Evolutionary conservation across 2,888 invertebrate genomes (phyloP), one percentile per base, ranked within the genome.

Genomic region (Agriopis leucophaearia): DNA sequence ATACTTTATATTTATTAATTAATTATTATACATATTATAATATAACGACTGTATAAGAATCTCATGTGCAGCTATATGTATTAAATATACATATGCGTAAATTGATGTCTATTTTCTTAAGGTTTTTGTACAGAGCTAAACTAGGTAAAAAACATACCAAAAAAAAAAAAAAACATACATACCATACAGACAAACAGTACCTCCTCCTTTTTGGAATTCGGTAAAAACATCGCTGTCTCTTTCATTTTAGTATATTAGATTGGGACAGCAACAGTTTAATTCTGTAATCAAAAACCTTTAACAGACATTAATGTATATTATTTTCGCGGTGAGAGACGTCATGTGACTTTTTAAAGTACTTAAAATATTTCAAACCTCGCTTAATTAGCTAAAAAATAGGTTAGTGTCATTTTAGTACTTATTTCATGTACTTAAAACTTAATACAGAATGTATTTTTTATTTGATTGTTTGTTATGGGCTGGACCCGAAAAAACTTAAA

Each of bases 61-160:
- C 85, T 86, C 85, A 83, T 83, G 74, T 71, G 82, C 86, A 83
- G 84, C 83, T 86, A 78, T 86, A 78, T 82, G 82, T 86, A 86
- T 84, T 79, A 81, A 80, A 80, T 78, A 59, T 52, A 71, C 74
- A 75, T 64, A 80, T 77, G 81, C 74, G 72, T 27, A 27, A 69
- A 64, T 72, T 72, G 74, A 74, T 79, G 75, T 69, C 54, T 72
- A 18, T 42, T 55, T 55, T 40, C n/a, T n/a, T n/a, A 45, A 27
- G 27, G 5, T 27, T 27, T 27, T 27, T 5, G 27, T 27, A 5
- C 27, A 5, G 3, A 27, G 27, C 27, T 27, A 27, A 27, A 27
- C 27, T 27, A 27, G 5, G 27, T 27, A 1, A 47, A 47, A 47
- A 47, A n/a, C n/a, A n/a, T n/a, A n/a, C n/a, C n/a, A n/a, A n/a